A percentile compares a stretch with the other conserved stretches of the same genome.
Evolutionary conservation across 2,113 vertebrate species (phyloP).

Genomic region (Phaethon lepturus): DNA sequence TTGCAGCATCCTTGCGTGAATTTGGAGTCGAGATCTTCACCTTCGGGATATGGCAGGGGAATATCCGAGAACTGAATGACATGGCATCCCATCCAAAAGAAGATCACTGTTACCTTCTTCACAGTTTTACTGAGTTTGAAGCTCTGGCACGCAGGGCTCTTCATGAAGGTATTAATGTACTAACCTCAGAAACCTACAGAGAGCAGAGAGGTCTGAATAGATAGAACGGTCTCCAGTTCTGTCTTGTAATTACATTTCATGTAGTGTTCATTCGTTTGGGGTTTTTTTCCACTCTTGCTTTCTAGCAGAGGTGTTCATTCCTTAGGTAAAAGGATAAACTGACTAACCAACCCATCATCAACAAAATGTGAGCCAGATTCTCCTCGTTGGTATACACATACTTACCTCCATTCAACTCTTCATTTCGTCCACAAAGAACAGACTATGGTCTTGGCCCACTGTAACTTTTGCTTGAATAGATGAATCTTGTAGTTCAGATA

Average conservation of each 20-base stretch:
- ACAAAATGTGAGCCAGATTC: not conserved
- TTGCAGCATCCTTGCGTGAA: constrained; percentile 88
- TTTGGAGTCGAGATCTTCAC: constrained; percentile 97
- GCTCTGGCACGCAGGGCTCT: constrained; percentile 92
- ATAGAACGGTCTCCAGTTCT: not conserved
- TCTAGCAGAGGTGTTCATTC: not conserved
- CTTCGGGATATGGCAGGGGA: constrained; percentile 97
- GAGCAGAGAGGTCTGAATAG: not conserved
- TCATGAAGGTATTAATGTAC: constrained; percentile 87
- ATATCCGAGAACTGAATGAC: constrained; percentile 94
- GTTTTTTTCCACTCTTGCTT: not conserved
- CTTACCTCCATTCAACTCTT: not conserved
- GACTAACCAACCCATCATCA: not conserved
- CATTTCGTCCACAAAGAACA: not conserved
- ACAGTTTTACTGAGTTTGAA: constrained; percentile 97
- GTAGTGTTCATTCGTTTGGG: not conserved
- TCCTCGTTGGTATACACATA: not conserved
- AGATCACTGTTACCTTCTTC: constrained; percentile 95
- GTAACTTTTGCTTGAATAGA: not conserved
- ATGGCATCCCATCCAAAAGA: constrained; percentile 96
- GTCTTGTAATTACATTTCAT: not conserved
- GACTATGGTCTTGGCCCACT: not conserved
- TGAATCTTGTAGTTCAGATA: not conserved
- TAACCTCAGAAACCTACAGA: not conserved
- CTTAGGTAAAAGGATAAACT: not conserved